Evolutionary conservation across 2,888 invertebrate genomes (phyloP).

Genomic region (Ectropis crepuscularia): DNA sequence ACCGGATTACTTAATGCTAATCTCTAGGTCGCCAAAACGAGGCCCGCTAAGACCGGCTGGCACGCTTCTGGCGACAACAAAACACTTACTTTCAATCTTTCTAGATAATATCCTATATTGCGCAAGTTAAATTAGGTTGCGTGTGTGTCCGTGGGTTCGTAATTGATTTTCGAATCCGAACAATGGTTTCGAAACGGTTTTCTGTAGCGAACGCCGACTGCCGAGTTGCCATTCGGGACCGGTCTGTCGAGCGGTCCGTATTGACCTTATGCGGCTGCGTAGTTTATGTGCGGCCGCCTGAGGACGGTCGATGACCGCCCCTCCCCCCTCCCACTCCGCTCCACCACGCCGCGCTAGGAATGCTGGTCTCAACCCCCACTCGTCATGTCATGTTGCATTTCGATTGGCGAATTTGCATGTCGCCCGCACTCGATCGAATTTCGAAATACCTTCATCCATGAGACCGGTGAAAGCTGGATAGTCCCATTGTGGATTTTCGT

Average conservation of each 20-base stretch:
- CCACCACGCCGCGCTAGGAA: constrained; percentile 68
- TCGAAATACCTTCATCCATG: constrained; percentile 50
- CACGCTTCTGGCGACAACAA: constrained; percentile 52
- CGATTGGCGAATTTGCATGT: constrained; percentile 78
- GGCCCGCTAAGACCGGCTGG: constrained; percentile 34
- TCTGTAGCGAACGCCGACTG: constrained; percentile 23
- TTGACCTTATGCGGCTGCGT: constrained; percentile 83
- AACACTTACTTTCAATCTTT: constrained; percentile 59
- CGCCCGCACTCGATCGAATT: constrained; percentile 56
- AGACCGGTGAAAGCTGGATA: constrained; percentile 40
- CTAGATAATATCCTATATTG: constrained; percentile 64
- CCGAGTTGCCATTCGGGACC: constrained; percentile 44
- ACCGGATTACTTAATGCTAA: constrained; percentile 31
- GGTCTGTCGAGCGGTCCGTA: constrained; percentile 62
- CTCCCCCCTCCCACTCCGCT: constrained; percentile 52
- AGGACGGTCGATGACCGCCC: constrained; percentile 83
- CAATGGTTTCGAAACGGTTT: constrained; percentile 73
- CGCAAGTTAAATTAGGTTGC: constrained; percentile 69
- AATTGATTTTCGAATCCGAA: constrained; percentile 74
- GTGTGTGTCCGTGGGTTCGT: constrained; percentile 64
- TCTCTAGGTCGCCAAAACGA: constrained; percentile 33
- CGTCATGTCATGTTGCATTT: constrained; percentile 77
- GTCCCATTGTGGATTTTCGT: constrained; percentile 47
- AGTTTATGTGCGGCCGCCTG: constrained; percentile 78
- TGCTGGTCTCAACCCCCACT: constrained; percentile 61